Conservation (phyloP, 2,888 invertebrate genomes). For the Sericinus montela region DNA sequence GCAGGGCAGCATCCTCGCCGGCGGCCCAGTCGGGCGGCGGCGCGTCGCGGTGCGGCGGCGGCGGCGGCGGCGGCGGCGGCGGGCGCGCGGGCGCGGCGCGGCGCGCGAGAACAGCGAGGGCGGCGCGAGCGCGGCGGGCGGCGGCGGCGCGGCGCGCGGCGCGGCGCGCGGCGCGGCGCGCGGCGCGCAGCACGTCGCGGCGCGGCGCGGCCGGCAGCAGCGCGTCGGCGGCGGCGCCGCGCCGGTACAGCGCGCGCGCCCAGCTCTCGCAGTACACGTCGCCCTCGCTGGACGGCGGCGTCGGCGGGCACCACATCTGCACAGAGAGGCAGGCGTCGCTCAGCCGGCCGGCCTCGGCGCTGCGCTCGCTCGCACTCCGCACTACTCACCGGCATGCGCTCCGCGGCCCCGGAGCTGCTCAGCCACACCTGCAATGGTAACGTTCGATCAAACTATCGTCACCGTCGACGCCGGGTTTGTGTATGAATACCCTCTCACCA, state of each 20-base stretch:
- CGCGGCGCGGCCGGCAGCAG: slow-evolving; percentile 81
- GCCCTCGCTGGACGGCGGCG: slow-evolving; percentile 95
- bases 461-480: background rate
- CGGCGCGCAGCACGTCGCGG: slow-evolving; percentile 78
- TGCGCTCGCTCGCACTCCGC: background rate
- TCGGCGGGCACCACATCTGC: slow-evolving; percentile 98
- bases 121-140: slow-evolving; percentile 88
- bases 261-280: slow-evolving; percentile 94
- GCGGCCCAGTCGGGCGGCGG: slow-evolving; percentile 92
- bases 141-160: slow-evolving; percentile 81
- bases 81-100: slow-evolving; percentile 79
- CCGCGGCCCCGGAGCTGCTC: slow-evolving; percentile 81
- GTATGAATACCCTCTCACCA: background rate
- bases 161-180: slow-evolving; percentile 74
- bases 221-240: slow-evolving; percentile 85
- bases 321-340: slow-evolving; percentile 1
- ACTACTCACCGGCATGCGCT: slow-evolving; percentile 91
- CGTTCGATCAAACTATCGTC: background rate
- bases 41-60: slow-evolving; percentile 86
- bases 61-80: slow-evolving; percentile 84
- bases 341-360: background rate
- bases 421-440: slow-evolving; percentile 84
- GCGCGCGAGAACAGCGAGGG: slow-evolving; percentile 84
- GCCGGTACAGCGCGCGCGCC: slow-evolving; percentile 91
- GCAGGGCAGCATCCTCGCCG: slow-evolving; percentile 92